phyloP scores from a whole-genome alignment of 2,888 invertebrate genomes.

The Heterodera filipjevi region DNA sequence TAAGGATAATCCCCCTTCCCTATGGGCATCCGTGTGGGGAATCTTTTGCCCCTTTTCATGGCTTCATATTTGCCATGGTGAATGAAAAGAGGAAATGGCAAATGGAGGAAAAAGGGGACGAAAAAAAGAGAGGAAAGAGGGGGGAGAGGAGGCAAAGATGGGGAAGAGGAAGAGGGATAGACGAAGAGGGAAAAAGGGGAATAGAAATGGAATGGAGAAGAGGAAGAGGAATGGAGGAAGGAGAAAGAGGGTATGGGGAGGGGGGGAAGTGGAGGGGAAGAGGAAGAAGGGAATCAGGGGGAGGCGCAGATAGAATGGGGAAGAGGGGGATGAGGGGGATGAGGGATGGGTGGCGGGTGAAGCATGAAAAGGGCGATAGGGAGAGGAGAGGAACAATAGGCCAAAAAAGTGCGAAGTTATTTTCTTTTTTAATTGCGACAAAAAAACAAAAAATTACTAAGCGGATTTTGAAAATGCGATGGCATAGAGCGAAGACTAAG shows the following conservation, averaged over 20 bases:
- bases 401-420: not conserved
- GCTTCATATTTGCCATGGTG: conserved; percentile 12
- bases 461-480: no score
- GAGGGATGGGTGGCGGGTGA: no score
- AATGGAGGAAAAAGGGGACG: not conserved
- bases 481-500: no score
- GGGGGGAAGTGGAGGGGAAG: not conserved
- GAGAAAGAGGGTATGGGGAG: not conserved
- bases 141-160: not conserved
- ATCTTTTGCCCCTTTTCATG: conserved; percentile 6
- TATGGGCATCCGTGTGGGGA: not conserved
- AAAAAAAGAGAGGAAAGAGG: not conserved
- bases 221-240: no score
- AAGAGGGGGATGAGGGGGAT: not conserved
- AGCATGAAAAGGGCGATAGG: not conserved
- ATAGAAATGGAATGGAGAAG: not conserved
- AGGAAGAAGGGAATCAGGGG: not conserved
- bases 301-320: not conserved
- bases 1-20: not conserved
- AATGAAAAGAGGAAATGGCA: not conserved
- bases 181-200: not conserved
- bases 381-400: not conserved
- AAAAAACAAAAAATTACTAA: not conserved
- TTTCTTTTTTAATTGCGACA: not conserved
- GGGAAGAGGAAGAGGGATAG: not conserved